A percentile compares a stretch with the other conserved stretches of the same genome.
Evolutionary conservation across 2,113 vertebrate genomes (phyloP).

Genomic region (Suncus etruscus): DNA sequence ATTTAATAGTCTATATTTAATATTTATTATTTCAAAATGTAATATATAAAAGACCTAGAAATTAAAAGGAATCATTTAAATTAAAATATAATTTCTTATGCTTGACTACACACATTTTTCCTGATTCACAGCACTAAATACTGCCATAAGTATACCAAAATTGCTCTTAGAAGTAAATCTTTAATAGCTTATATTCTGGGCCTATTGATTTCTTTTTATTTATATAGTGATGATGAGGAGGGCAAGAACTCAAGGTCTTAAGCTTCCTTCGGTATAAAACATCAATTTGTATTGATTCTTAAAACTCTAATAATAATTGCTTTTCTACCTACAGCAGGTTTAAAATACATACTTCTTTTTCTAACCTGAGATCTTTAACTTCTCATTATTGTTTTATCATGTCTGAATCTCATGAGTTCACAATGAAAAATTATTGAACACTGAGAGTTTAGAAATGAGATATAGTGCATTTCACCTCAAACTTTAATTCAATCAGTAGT

Average conservation of each 20-base stretch:
- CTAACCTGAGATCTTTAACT: constrained; percentile 66
- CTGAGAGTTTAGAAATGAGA: constrained; percentile 61
- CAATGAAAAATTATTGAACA: constrained; percentile 33
- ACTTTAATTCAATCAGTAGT: constrained; percentile 65
- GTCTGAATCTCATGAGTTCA: constrained; percentile 66
- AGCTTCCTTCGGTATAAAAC: constrained; percentile 69
- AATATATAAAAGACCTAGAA: constrained; percentile 3
- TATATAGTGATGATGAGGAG: constrained; percentile 43
- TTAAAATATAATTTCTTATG: constrained; percentile 16
- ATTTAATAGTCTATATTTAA: constrained; percentile 17
- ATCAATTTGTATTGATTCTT: constrained; percentile 72
- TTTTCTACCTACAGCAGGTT: constrained; percentile 66
- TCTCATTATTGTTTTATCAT: constrained; percentile 70
- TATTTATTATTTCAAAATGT: constrained; percentile 48
- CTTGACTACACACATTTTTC: constrained; percentile 31
- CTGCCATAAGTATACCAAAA: constrained; percentile 7
- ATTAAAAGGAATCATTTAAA: constrained; percentile 32
- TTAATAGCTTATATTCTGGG: constrained; percentile 48
- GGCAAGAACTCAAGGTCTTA: constrained; percentile 35
- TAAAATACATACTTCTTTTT: constrained; percentile 63
- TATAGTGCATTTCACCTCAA: constrained; percentile 20
- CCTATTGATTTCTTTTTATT: constrained; percentile 66
- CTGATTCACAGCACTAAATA: neutral
- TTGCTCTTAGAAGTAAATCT: constrained; percentile 35
- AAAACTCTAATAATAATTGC: constrained; percentile 73